phyloP scores from a whole-genome alignment of 2,888 invertebrate species.

The Nysson spinosus region DNA sequence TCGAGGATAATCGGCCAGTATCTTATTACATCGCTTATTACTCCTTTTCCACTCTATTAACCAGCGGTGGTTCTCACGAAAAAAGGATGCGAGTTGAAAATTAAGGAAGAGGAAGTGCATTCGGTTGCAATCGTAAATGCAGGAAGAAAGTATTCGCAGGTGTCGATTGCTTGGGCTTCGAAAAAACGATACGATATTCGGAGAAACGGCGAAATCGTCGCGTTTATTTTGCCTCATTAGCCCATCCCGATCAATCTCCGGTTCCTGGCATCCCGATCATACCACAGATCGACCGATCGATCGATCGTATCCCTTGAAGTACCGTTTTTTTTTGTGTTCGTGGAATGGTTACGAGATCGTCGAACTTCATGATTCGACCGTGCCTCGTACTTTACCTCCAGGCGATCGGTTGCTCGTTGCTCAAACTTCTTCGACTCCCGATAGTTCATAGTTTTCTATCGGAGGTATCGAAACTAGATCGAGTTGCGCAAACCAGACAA shows the following conservation, averaged over 20 bases:
- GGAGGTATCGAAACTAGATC: slow-evolving; percentile 28
- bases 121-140: background rate
- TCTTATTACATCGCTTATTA: slow-evolving; percentile 2
- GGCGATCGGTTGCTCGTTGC: slow-evolving; percentile 34
- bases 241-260: slow-evolving; percentile 27
- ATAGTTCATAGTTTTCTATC: slow-evolving; percentile 28
- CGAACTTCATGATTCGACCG: slow-evolving; percentile 46
- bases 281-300: slow-evolving; percentile 4
- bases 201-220: slow-evolving; percentile 43
- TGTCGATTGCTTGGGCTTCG: slow-evolving; percentile 7
- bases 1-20: slow-evolving; percentile 6
- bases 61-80: background rate
- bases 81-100: background rate
- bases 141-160: slow-evolving; percentile 28
- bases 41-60: slow-evolving; percentile 14
- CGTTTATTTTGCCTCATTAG: slow-evolving; percentile 39
- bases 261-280: slow-evolving; percentile 7
- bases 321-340: slow-evolving; percentile 2
- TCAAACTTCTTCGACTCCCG: slow-evolving; percentile 35
- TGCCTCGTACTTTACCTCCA: slow-evolving; percentile 17
- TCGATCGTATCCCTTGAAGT: slow-evolving; percentile 2
- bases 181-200: slow-evolving; percentile 46
- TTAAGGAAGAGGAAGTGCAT: slow-evolving; percentile 8
- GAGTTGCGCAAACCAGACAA: slow-evolving; percentile 21
- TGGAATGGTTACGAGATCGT: slow-evolving; percentile 41